These are phyloP conservation scores for Clytia hemisphaerica DNA, from an alignment of 30 jellyfish, hydroid and myxozoan genomes.

Conservation along the genomic window DNA sequence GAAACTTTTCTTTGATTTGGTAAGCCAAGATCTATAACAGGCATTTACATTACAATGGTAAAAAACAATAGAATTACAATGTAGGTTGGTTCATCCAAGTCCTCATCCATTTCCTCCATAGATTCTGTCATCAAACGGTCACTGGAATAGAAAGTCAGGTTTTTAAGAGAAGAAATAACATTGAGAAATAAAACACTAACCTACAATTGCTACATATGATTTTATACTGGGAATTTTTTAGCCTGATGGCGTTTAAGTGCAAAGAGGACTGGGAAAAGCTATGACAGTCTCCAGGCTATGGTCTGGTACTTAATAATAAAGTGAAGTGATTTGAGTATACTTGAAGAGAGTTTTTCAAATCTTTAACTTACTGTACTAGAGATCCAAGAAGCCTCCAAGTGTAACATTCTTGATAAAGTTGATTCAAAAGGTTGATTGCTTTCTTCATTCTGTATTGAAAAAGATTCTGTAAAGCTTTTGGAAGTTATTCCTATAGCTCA, in stretches of 20 bases:
- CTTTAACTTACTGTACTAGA: conserved; percentile 20
- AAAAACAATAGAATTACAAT: too few relatives aligned
- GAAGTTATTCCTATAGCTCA: too few relatives aligned
- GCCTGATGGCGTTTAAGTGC: too few relatives aligned
- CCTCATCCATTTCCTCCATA: too few relatives aligned
- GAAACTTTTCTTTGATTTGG: too few relatives aligned
- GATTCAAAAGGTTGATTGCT: conserved; percentile 40
- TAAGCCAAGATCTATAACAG: too few relatives aligned
- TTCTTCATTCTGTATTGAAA: conserved; percentile 26
- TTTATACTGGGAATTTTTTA: neutral
- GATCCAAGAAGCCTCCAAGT: conserved; percentile 91
- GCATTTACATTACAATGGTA: too few relatives aligned
- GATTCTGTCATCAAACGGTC: conserved; percentile 28
- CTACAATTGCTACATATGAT: neutral
- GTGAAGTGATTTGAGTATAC: neutral
- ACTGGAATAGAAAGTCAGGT: conserved; percentile 9
- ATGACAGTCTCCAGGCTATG: too few relatives aligned
- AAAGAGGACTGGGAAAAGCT: too few relatives aligned
- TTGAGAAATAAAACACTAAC: neutral
- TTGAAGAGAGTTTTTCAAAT: neutral
- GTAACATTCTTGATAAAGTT: conserved; percentile 82
- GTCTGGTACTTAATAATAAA: too few relatives aligned
- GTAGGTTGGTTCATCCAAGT: too few relatives aligned
- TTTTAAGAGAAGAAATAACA: too few relatives aligned
- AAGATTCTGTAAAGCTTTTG: neutral